Base-by-base conservation (phyloP, 1,140 invertebrate genomes). In the Contarinia nasturtii region DNA sequence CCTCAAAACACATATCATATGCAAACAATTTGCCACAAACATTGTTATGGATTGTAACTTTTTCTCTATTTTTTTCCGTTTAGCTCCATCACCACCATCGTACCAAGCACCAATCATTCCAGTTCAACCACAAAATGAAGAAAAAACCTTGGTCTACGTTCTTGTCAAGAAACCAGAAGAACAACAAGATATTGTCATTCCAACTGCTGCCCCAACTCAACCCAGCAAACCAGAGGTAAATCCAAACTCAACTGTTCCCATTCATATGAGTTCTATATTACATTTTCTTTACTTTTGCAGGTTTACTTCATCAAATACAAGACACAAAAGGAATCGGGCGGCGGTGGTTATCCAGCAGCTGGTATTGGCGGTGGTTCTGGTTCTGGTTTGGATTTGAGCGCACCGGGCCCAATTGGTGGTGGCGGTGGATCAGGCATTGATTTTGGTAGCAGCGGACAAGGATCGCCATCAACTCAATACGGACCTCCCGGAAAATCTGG, bases 61-160 rank as follows among this genome's bases (percentile, higher is more conserved):
- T n/a, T n/a, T n/a, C n/a, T n/a, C n/a, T n/a, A n/a, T n/a, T n/a
- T n/a, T n/a, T n/a, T n/a, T n/a, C n/a, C n/a, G n/a, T 27, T 27
- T 10, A 27, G 82, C 85, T 33, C 84, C 85, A 48, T 75, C 81
- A 44, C 72, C 79, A 42, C 79, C 82, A 22, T 75, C 80, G 46
- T 80, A 82, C 37, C 76, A 75, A 46, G 80, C 79, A 4, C 80
- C 82, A 42, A 71, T 80, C 44, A 79, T 84, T 47, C 80, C 80
- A 15, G 65, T 82, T 33, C 77, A 80, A 52, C 72, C 76, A 48
- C 82, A 85, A 62, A 81, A 82, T 61, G 80, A 85, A 66, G 80
- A 86, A 63, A 89, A 87, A 70, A 89, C 85, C n/a, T 70, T 87
- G 48, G 84, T 89, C 54, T 89, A 89, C 66, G 85, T 89, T 21